Conservation (phyloP, 2,888 invertebrate species). For the Lobophora halterata region DNA sequence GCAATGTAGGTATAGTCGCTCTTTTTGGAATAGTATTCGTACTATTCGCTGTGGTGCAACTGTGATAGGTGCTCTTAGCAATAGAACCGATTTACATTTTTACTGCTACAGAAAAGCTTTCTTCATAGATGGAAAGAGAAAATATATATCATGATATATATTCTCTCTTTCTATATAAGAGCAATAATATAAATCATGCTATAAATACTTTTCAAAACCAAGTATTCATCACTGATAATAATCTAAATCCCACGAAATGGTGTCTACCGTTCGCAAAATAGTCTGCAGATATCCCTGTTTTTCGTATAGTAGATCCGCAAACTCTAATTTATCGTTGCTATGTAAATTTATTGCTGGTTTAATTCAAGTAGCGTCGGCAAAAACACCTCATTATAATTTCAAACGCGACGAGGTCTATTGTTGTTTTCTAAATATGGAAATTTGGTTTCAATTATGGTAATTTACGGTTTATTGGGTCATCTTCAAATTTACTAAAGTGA, state of each 20-base stretch:
- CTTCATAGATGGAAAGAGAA: too few relatives aligned
- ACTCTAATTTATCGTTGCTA: slow-evolving; percentile 29
- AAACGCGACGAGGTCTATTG: slow-evolving; percentile 7
- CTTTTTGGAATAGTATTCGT: too few relatives aligned
- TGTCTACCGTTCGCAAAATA: slow-evolving; percentile 9
- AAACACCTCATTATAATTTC: slow-evolving; percentile 21
- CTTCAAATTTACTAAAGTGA: slow-evolving; percentile 3
- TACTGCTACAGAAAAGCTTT: too few relatives aligned
- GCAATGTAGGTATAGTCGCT: too few relatives aligned
- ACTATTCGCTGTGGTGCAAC: too few relatives aligned
- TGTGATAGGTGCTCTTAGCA: too few relatives aligned
- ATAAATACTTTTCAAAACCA: too few relatives aligned
- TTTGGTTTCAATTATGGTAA: slow-evolving; percentile 12
- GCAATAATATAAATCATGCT: too few relatives aligned
- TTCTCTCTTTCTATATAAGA: too few relatives aligned
- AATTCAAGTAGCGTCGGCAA: slow-evolving; percentile 26
- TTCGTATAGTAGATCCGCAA: slow-evolving; percentile 12
- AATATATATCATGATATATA: too few relatives aligned
- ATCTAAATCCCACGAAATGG: slow-evolving; percentile 1
- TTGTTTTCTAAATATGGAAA: slow-evolving; percentile 8
- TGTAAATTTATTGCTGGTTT: slow-evolving; percentile 29
- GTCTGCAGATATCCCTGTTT: slow-evolving; percentile 12
- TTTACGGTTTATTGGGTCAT: slow-evolving; percentile 3
- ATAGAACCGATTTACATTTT: too few relatives aligned
- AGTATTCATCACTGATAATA: too few relatives aligned